These are phyloP conservation scores for Scaptodrosophila latifasciaeformis DNA, from an alignment of 2,888 invertebrate species.

Conservation along the genomic window DNA sequence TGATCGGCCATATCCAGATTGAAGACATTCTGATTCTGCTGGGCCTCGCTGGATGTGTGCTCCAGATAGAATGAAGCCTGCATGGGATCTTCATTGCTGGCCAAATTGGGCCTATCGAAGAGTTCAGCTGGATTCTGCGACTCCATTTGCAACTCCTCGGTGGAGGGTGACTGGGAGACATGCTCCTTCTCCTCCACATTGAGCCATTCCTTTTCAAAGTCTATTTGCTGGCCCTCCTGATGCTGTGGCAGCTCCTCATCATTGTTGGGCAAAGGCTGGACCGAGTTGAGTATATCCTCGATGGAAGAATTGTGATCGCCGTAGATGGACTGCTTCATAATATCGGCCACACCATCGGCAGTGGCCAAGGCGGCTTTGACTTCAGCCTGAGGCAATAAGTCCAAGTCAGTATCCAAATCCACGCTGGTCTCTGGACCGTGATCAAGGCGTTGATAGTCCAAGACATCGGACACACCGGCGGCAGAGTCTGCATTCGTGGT, in stretches of 20 bases:
- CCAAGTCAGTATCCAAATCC: slow-evolving; percentile 46
- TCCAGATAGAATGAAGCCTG: slow-evolving; percentile 66
- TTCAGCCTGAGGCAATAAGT: slow-evolving; percentile 25
- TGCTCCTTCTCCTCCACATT: slow-evolving; percentile 69
- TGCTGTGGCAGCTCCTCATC: slow-evolving; percentile 43
- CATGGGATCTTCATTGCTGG: slow-evolving; percentile 48
- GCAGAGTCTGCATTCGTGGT: neutral
- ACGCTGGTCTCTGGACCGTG: slow-evolving; percentile 69
- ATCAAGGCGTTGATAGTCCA: slow-evolving; percentile 39
- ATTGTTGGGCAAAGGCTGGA: slow-evolving; percentile 69
- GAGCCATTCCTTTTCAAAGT: slow-evolving; percentile 55
- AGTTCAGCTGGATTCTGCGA: slow-evolving; percentile 39
- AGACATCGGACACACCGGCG: slow-evolving; percentile 10
- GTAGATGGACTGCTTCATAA: slow-evolving; percentile 70
- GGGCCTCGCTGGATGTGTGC: slow-evolving; percentile 45
- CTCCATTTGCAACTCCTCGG: slow-evolving; percentile 64
- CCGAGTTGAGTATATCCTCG: slow-evolving; percentile 71
- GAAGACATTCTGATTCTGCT: slow-evolving; percentile 6
- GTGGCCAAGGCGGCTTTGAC: slow-evolving; percentile 23
- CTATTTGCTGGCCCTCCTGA: neutral
- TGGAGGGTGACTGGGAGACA: slow-evolving; percentile 69
- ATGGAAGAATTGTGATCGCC: slow-evolving; percentile 53
- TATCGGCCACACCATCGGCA: slow-evolving; percentile 37
- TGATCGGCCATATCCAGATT: slow-evolving; percentile 20
- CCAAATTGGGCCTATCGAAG: neutral